Conservation (phyloP, 2,113 vertebrate genomes). For the Xenotilapia caudafasciata region DNA sequence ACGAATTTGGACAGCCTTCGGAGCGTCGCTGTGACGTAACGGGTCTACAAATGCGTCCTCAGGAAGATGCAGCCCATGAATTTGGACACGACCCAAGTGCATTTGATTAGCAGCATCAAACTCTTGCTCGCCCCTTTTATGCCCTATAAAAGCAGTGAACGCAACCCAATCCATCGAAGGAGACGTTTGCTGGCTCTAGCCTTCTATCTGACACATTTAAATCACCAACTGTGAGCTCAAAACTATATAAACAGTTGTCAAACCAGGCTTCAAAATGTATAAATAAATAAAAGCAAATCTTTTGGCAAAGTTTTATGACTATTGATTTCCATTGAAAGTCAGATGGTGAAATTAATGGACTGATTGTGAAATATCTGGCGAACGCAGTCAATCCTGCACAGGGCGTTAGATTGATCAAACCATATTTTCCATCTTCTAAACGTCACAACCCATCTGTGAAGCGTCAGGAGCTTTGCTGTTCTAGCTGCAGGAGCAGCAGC, state of each 20-base stretch:
- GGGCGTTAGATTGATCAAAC: conserved; percentile 11
- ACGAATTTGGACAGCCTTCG: not conserved
- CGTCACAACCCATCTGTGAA: not conserved
- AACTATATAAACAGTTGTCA: not conserved
- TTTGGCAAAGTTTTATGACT: conserved; percentile 7
- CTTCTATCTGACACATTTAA: not conserved
- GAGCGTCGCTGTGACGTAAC: fast-evolving
- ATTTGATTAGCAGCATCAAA: not conserved
- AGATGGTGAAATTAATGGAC: conserved; percentile 7
- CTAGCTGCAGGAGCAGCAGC: not conserved
- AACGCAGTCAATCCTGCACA: not conserved
- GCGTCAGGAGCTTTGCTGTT: not conserved
- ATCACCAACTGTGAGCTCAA: not conserved
- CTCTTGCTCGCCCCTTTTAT: not conserved
- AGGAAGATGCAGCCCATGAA: not conserved
- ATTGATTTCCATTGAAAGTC: conserved; percentile 35
- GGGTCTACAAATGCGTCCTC: fast-evolving
- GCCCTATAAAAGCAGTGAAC: not conserved
- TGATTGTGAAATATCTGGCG: conserved; percentile 6
- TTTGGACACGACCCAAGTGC: not conserved
- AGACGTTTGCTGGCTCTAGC: not conserved
- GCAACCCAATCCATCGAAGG: not conserved
- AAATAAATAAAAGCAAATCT: not conserved
- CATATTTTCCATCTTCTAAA: not conserved
- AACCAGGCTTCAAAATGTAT: not conserved